Evolutionary conservation across 2,888 invertebrate genomes (phyloP), one percentile per base, ranked within the genome.

Genomic region (Scaeva pyrastri): DNA sequence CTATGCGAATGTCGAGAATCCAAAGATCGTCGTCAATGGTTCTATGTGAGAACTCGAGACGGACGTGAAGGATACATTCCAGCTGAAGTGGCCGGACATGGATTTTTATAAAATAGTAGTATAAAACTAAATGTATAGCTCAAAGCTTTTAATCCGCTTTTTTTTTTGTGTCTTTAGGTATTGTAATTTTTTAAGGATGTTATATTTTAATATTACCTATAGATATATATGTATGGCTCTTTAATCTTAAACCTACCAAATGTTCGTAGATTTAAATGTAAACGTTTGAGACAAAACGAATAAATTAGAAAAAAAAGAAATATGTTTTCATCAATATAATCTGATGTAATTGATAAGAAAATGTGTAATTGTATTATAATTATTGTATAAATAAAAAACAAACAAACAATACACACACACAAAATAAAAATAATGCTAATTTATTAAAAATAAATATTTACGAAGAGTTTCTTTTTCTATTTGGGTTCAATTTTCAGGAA

Each of bases 51-150:
- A 90, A 95, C 95, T 88, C 94, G 94, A 85, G 95, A 95, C 88
- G 96, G 96, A 0, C 93, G 92, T 83, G 95, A 96, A 89, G 96
- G 96, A 52, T 96, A 96, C 89, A 96, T 97, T 88, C 97, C 97
- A 0, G 96, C 96, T 10, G 95, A 94, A 60, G 94, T 96, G 19
- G 96, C 96, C 58, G 96, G 96, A 4, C 95, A 96, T 91, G 96
- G 96, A 19, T 96, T 96, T 91, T 94, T 96, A 90, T 96, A 93
- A 78, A 64, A 14, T 6, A 19, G n/a, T 2, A 14, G 23, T 21
- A 16, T 26, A 8, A 16, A 60, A 26, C 21, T 8, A 56, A 5
- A 55, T 21, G 64, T 31, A 31, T 50, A 56, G 26, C 31, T 36
- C 10, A 70, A 41, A 71, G 64, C 50, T 16, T 70, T 55, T 26